Evolutionary conservation across 1,140 invertebrate species (phyloP).

Genomic region (Holotrichia oblita): DNA sequence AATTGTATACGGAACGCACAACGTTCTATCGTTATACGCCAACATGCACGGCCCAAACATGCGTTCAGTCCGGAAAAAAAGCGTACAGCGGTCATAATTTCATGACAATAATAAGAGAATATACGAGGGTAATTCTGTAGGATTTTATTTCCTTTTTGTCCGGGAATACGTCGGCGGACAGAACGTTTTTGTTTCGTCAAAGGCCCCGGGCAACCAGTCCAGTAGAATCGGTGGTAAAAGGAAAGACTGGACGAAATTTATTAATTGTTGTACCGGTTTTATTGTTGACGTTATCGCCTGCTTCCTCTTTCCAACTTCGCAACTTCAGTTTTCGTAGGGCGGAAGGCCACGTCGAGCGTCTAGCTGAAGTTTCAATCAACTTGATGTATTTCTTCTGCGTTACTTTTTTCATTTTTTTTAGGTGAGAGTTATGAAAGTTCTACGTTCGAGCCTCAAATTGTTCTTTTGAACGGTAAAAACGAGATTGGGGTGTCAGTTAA

Average conservation of each 20-base stretch:
- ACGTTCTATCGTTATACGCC: neutral
- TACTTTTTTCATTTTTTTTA: neutral
- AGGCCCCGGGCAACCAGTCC: neutral
- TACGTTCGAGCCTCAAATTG: neutral
- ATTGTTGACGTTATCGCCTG: constrained; percentile 10
- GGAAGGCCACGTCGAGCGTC: no score
- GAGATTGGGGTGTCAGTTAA: neutral
- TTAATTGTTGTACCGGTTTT: neutral
- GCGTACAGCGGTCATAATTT: neutral
- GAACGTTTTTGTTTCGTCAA: constrained; percentile 1
- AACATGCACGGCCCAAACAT: neutral
- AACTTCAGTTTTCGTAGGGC: neutral
- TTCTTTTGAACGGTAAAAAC: neutral
- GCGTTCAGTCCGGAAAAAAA: neutral
- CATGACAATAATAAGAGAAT: constrained; percentile 13
- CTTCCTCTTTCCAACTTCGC: neutral
- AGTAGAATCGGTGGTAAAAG: neutral
- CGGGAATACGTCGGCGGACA: neutral
- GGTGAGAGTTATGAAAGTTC: neutral
- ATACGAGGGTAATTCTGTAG: neutral
- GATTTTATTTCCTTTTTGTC: constrained; percentile 2
- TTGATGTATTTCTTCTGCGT: neutral
- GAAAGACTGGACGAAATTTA: neutral
- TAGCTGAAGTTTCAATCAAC: neutral
- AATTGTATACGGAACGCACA: neutral